Evolutionary conservation across 2,888 invertebrate species (phyloP).

Genomic region (Trilocha varians): DNA sequence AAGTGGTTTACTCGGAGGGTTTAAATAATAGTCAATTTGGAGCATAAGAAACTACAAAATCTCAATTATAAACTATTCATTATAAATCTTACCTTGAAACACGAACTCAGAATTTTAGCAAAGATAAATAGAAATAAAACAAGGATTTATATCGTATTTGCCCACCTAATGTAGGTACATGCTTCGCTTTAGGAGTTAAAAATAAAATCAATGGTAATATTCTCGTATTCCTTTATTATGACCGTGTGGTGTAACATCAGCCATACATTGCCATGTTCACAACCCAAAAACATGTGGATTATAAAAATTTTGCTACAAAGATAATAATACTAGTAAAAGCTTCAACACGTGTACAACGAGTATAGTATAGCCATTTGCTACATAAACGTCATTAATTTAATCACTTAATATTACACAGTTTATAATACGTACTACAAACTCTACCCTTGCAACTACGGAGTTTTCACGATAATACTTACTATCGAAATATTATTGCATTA

Average conservation of each 20-base stretch:
- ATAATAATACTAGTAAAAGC: conserved; percentile 15
- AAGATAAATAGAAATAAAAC: too few relatives aligned
- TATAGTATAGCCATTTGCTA: conserved; percentile 17
- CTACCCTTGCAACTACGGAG: conserved; percentile 1
- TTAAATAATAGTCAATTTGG: too few relatives aligned
- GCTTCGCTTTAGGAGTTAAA: too few relatives aligned
- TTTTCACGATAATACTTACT: neutral
- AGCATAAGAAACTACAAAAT: too few relatives aligned
- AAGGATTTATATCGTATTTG: too few relatives aligned
- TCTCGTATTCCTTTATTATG: conserved; percentile 9
- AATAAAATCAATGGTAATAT: neutral
- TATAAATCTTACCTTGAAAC: too few relatives aligned
- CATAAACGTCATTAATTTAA: conserved; percentile 1
- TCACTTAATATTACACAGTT: conserved; percentile 2
- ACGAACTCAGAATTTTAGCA: too few relatives aligned
- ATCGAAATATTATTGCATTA: conserved; percentile 16
- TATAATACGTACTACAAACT: neutral
- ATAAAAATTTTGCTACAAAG: conserved; percentile 23
- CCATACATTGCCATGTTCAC: conserved; percentile 47
- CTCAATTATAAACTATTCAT: too few relatives aligned
- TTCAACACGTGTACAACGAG: conserved; percentile 26
- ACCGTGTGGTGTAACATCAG: conserved; percentile 30
- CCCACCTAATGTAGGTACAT: too few relatives aligned
- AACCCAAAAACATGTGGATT: conserved; percentile 38
- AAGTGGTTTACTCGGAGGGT: too few relatives aligned